Conservation (phyloP, 2,888 invertebrate genomes). For the Lasioglossum villosulum region DNA sequence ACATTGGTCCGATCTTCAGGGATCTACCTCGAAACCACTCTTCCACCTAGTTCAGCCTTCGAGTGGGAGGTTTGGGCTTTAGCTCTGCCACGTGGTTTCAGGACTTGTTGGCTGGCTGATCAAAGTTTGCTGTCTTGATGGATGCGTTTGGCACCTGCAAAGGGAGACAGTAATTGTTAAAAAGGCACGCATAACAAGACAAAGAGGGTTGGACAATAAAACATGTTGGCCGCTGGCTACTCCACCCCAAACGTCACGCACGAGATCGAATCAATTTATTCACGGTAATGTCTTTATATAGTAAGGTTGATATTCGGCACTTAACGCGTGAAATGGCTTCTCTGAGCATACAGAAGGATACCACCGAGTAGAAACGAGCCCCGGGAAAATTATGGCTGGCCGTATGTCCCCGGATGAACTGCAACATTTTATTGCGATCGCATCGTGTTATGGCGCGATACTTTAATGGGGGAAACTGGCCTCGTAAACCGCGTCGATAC, state of each 20-base stretch:
- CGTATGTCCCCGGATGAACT: not conserved
- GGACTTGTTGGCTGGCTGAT: not conserved
- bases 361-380: not conserved
- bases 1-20: not conserved
- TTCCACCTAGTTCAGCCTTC: not conserved
- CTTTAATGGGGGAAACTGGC: slow-evolving; percentile 19
- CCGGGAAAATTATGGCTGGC: not conserved
- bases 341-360: not conserved
- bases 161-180: not conserved
- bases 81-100: not conserved
- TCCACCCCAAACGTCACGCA: too few relatives aligned
- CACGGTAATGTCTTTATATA: not conserved
- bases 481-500: slow-evolving; percentile 31
- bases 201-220: too few relatives aligned
- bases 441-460: slow-evolving; percentile 14
- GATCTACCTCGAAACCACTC: not conserved
- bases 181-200: too few relatives aligned
- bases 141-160: not conserved
- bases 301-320: not conserved
- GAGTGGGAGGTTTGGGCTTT: not conserved
- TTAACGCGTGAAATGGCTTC: not conserved
- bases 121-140: not conserved
- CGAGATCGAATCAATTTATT: not conserved
- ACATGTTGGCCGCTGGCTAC: too few relatives aligned
- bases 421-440: slow-evolving; percentile 29